Evolutionary conservation across 2,113 vertebrate genomes (phyloP), one percentile per base, ranked within the genome.

Genomic region (Cyanocitta stelleri): DNA sequence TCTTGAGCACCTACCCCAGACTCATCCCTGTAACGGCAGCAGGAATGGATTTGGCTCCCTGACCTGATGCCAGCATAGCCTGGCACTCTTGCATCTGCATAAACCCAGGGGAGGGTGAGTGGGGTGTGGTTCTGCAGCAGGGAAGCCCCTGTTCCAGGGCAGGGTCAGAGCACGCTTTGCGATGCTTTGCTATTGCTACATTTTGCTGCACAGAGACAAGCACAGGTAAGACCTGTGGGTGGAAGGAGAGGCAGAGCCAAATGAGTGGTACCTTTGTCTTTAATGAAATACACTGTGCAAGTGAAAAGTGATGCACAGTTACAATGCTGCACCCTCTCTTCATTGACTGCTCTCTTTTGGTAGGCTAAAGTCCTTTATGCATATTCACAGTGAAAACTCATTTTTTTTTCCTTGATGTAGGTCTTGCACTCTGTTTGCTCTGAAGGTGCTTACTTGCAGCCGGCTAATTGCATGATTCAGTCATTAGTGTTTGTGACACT

Each of bases 151-250:
- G 44, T 23, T 13, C 2, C 33, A 22, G 35, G 27, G 46, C 39
- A 67, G n/a, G 55, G 8, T 18, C 54, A 33, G 56, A 59, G 26
- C 3, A 1, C 2, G 4, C 49, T 79, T 59, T 35, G 48, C 4
- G 3, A 8, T 4, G 4, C 24, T n/a, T 18, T 48, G 56, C 20
- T 39, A 2, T 56, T 8, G 27, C 63, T 52, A 0, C 6, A 1
- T 52, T 68, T 56, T 7, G 8, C 54, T 76, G 49, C 30, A 5
- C 21, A 8, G 29, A 39, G 80, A 39, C 44, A 7, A 68, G 58
- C 0, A 1, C 32, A 9, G 22, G 14, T 51, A 13, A 39, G 58
- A 67, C 9, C 26, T 11, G 3, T 11, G 1, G 2, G 37, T 51
- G 58, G 54, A 43, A 79, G 48, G 43, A 85, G 56, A 43, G 35